phyloP scores from a whole-genome alignment of 2,888 invertebrate species.

The Rugalucina vietnamica region DNA sequence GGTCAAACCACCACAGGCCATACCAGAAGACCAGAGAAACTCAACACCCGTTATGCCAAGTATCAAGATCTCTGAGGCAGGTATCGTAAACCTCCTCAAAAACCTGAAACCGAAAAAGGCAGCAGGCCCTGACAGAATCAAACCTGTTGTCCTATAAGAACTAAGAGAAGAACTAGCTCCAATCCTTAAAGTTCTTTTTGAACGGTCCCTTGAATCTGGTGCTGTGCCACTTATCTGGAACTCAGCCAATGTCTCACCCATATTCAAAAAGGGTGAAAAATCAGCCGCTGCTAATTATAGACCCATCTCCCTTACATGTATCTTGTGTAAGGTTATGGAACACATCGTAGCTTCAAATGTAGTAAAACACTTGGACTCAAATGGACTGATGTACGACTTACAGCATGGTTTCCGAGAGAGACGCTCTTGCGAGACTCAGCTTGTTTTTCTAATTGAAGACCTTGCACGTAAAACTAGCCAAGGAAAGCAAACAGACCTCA shows the following conservation, averaged over 20 bases:
- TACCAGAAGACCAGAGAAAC: neutral
- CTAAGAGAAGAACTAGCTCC: neutral
- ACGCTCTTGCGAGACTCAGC: constrained; percentile 34
- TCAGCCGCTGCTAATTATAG: constrained; percentile 23
- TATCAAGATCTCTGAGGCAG: neutral
- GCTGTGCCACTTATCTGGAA: constrained; percentile 15
- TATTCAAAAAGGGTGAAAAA: constrained; percentile 25
- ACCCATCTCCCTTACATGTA: constrained; percentile 30
- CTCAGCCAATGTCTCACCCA: constrained; percentile 25
- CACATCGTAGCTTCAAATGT: constrained; percentile 28
- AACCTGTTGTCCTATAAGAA: too few relatives aligned
- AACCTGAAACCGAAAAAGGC: too few relatives aligned
- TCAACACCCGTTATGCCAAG: neutral
- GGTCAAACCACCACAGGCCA: neutral
- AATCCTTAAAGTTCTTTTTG: neutral
- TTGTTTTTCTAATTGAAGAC: constrained; percentile 6
- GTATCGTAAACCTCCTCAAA: too few relatives aligned
- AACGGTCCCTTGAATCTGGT: neutral
- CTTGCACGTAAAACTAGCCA: neutral
- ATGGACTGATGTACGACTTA: constrained; percentile 28
- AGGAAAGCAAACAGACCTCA: constrained; percentile 31
- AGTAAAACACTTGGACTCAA: constrained; percentile 18
- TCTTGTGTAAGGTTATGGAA: constrained; percentile 26
- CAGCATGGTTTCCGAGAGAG: constrained; percentile 26
- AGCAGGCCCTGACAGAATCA: too few relatives aligned